Evolutionary conservation across 2,888 invertebrate species (phyloP), one percentile per base, ranked within the genome.

Genomic region (Melanchra persicariae): DNA sequence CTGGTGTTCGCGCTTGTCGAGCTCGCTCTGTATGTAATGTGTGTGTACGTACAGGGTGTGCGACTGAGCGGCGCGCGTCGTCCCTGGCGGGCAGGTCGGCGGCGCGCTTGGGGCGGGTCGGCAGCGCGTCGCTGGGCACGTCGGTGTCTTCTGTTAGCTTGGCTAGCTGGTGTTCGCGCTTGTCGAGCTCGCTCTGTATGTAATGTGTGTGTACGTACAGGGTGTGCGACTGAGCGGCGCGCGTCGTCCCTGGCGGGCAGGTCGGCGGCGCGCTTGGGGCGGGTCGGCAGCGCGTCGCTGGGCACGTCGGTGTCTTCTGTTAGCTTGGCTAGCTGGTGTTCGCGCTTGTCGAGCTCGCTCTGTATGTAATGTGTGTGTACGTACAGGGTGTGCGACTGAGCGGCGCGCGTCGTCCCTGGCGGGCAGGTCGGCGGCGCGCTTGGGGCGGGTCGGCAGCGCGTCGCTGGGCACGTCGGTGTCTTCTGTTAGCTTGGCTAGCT

Each of bases 1-100:
- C 92, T 99, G 99, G 88, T 98, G 98, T 61, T 98, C 98, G 74
- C 99, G 97, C 91, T 99, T 99, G 90, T 99, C 99, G 87, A 98
- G 95, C 93, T 99, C 98, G 88, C 98, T 98, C 93, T 99, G 99
- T 43, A 3, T 43, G 22, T 24, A 24, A 22, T 52, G 26, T 17
- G 52, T 17, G 52, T 26, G 24, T 52, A 52, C 51, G 51, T 51
- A 51, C 51, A 24, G 51, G 51, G 51, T 51, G 51, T 24, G 51
- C 15, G 24, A 15, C 19, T n/a, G 22, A 8, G 57, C 57, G 37
- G 57, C 34, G 37, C 22, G 37, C 22, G 57, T 55, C 55, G 30
- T 34, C 55, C n/a, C 19, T 19, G 30, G 30, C 30, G 55, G 55
- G 55, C 30, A 19, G 19, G 55, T 55, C 55, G 55, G 30, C 7